A percentile compares a stretch with the other conserved stretches of the same genome.
Conservation (phyloP, 92 coral and sea anemone species). For the Palythoa heliodiscus region DNA sequence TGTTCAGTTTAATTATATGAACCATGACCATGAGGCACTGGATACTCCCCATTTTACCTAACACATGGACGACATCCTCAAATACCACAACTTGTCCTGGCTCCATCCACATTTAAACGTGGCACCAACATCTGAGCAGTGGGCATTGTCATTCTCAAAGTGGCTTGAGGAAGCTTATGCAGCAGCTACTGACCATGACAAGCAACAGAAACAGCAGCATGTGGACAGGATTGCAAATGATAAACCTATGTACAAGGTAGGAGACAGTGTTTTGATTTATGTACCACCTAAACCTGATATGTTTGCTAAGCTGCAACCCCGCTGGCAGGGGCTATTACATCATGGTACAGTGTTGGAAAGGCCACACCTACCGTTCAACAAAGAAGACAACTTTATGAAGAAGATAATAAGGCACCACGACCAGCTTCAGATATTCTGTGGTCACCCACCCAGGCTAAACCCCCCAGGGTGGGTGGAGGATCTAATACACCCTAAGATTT, state of each 20-base stretch:
- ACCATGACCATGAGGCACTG: slow-evolving; percentile 60
- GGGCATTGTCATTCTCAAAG: slow-evolving; percentile 51
- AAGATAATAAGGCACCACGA: slow-evolving; percentile 51
- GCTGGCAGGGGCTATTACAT: slow-evolving; percentile 58
- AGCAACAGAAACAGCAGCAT: slow-evolving; percentile 32
- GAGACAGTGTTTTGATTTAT: slow-evolving; percentile 58
- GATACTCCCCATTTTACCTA: slow-evolving; percentile 63
- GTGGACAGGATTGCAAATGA: slow-evolving; percentile 20
- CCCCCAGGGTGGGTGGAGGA: not conserved
- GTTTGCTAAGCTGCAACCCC: slow-evolving; percentile 50
- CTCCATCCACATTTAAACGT: slow-evolving; percentile 11
- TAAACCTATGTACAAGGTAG: slow-evolving; percentile 34
- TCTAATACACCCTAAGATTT: not conserved
- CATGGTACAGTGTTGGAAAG: slow-evolving; percentile 54
- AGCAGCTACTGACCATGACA: slow-evolving; percentile 21
- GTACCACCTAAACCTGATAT: slow-evolving; percentile 46
- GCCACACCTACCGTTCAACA: slow-evolving; percentile 49
- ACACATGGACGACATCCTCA: slow-evolving; percentile 41
- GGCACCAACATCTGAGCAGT: slow-evolving; percentile 22
- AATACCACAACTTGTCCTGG: slow-evolving; percentile 54
- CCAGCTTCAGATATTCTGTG: slow-evolving; percentile 45
- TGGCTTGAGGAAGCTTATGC: slow-evolving; percentile 43
- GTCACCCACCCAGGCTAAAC: slow-evolving; percentile 25
- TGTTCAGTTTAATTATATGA: slow-evolving; percentile 56
- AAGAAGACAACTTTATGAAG: slow-evolving; percentile 41